Evolutionary conservation across 1,140 invertebrate species (phyloP).

Genomic region (Dermatophagoides farinae): DNA sequence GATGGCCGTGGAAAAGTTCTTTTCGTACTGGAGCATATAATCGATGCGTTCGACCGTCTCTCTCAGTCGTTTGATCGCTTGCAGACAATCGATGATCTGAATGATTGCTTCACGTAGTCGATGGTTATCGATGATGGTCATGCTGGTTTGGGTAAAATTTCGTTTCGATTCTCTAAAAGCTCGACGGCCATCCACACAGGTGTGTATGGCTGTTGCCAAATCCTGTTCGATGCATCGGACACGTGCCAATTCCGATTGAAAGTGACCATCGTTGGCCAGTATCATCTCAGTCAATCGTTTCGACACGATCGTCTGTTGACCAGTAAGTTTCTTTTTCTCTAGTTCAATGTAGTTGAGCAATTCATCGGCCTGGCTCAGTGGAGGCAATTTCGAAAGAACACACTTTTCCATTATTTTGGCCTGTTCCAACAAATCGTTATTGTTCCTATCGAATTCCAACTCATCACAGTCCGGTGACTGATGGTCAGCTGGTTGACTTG

Average conservation of each 20-base stretch:
- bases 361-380: background rate
- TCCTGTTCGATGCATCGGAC: constrained; percentile 53
- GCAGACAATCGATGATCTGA: constrained; percentile 50
- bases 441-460: background rate
- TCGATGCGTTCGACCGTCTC: constrained; percentile 61
- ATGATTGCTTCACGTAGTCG: constrained; percentile 57
- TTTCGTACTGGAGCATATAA: constrained; percentile 49
- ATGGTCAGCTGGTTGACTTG: background rate
- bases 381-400: background rate
- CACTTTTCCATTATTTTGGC: background rate
- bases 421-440: no score
- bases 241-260: constrained; percentile 56
- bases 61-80: constrained; percentile 57
- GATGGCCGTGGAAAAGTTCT: constrained; percentile 73
- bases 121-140: constrained; percentile 68
- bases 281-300: constrained; percentile 76
- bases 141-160: constrained; percentile 58
- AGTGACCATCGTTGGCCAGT: constrained; percentile 61
- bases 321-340: constrained; percentile 9
- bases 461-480: background rate
- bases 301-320: constrained; percentile 49
- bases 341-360: constrained; percentile 8
- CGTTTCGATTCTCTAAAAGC: constrained; percentile 35
- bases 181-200: constrained; percentile 41
- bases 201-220: constrained; percentile 43